Evolutionary conservation across 2,888 invertebrate genomes (phyloP).

Genomic region (Sympetrum striolatum): DNA sequence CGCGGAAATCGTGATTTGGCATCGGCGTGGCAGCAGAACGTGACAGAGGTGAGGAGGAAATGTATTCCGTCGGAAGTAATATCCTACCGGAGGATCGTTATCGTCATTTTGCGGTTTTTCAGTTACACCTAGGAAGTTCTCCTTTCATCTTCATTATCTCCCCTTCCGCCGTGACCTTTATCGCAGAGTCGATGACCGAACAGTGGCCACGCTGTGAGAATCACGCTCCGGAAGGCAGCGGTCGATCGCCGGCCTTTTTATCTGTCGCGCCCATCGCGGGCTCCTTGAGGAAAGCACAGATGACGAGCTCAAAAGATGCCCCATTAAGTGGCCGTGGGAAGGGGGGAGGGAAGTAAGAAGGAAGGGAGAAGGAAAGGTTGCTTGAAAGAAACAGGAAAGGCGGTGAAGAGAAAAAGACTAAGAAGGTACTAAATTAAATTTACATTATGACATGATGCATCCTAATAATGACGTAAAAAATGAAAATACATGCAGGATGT

Average conservation of each 20-base stretch:
- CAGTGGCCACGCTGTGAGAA: not conserved
- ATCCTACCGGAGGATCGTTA: too few relatives aligned
- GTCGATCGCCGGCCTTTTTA: not conserved
- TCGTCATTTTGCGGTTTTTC: too few relatives aligned
- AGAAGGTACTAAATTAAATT: too few relatives aligned
- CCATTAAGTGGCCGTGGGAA: not conserved
- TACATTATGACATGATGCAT: too few relatives aligned
- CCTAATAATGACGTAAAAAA: too few relatives aligned
- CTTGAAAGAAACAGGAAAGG: not conserved
- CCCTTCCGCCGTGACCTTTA: not conserved
- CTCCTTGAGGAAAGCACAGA: not conserved
- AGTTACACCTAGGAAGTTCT: not conserved
- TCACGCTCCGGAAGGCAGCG: not conserved
- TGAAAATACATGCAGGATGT: too few relatives aligned
- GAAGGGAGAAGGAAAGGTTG: not conserved
- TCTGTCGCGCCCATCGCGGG: not conserved
- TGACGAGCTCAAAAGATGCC: not conserved
- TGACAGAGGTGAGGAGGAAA: too few relatives aligned
- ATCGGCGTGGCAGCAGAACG: too few relatives aligned
- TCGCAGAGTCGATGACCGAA: not conserved
- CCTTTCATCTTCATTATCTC: not conserved
- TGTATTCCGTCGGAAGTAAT: too few relatives aligned
- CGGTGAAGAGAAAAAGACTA: not conserved
- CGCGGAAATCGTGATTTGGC: too few relatives aligned
- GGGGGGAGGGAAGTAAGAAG: not conserved